A percentile compares a stretch with the other conserved stretches of the same genome.
These are phyloP conservation scores for Maniola hyperantus DNA, from an alignment of 2,888 invertebrate genomes.

Conservation along the genomic window DNA sequence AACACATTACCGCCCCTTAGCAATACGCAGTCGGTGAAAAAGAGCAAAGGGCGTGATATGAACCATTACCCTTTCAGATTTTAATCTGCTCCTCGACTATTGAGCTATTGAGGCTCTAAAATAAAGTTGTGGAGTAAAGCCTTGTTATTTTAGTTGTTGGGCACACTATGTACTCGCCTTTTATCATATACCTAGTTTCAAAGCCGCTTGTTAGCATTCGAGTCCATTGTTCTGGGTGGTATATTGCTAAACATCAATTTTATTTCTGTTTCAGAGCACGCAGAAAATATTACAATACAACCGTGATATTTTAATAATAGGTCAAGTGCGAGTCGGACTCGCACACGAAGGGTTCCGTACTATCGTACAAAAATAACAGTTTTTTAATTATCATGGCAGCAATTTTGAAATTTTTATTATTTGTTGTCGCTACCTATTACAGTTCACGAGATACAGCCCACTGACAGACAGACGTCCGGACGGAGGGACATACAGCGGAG, in stretches of 20 bases:
- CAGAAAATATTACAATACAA: not conserved
- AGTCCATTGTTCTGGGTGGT: not conserved
- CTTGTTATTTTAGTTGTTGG: not conserved
- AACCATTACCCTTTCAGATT: not conserved
- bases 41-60: not conserved
- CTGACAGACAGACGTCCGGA: too few species aligned
- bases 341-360: too few species aligned
- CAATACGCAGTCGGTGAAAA: too few species aligned
- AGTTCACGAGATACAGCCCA: too few species aligned
- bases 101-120: not conserved
- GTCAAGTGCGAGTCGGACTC: too few species aligned
- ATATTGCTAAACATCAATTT: not conserved
- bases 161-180: not conserved
- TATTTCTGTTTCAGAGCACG: not conserved
- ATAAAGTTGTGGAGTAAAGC: not conserved
- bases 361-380: too few species aligned
- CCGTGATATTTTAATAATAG: not conserved
- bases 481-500: too few species aligned
- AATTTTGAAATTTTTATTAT: too few species aligned
- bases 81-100: not conserved
- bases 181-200: conserved; percentile 1
- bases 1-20: too few species aligned
- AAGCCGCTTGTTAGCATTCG: conserved; percentile 5
- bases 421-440: too few species aligned
- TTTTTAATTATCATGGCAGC: too few species aligned